Evolutionary conservation across 2,113 vertebrate species (phyloP).

Genomic region (Psilopogon haemacephalus): DNA sequence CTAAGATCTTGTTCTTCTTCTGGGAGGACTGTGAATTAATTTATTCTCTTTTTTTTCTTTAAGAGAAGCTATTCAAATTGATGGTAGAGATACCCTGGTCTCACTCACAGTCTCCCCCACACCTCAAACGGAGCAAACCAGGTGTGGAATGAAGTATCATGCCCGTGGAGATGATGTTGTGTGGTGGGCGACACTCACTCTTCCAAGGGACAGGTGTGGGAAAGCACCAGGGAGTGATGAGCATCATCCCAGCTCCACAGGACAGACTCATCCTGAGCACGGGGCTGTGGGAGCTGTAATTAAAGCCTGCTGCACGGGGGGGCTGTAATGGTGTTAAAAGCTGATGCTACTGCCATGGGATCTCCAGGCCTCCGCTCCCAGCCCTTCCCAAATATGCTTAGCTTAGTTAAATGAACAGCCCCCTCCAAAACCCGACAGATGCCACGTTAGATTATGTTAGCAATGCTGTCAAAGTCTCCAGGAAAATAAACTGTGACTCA

Average conservation of each 20-base stretch:
- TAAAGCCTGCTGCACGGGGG: not conserved
- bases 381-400: not conserved
- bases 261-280: not conserved
- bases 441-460: not conserved
- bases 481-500: slow-evolving; percentile 52
- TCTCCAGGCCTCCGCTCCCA: not conserved
- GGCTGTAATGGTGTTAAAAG: not conserved
- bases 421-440: not conserved
- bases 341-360: not conserved
- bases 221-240: not conserved
- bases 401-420: not conserved
- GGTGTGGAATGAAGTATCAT: not conserved
- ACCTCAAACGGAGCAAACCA: not conserved
- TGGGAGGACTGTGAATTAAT: slow-evolving; percentile 44
- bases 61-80: slow-evolving; percentile 1
- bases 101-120: not conserved
- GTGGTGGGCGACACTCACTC: not conserved
- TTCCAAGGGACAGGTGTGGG: not conserved
- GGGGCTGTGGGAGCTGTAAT: not conserved
- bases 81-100: not conserved
- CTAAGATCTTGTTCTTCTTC: slow-evolving; percentile 43
- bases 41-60: slow-evolving; percentile 11
- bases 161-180: not conserved
- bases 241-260: not conserved
- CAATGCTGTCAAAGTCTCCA: slow-evolving; percentile 11